Base-by-base conservation (phyloP, 2,797 vertebrate species). In the Anguilla marmorata region DNA sequence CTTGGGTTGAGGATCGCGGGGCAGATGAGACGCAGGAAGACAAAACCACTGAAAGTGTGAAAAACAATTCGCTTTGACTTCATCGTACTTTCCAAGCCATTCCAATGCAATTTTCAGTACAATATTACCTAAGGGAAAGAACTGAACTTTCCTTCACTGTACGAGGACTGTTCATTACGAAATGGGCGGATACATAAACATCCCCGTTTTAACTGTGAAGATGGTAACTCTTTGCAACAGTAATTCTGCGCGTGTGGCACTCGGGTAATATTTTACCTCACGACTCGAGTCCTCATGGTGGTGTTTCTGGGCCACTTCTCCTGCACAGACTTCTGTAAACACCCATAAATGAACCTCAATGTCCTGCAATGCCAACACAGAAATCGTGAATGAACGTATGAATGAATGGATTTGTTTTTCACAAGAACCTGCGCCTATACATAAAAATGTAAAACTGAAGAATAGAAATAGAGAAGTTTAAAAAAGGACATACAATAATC, bases 1-100 rank as follows among this genome's bases (percentile, higher is more conserved):
- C 98, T 96, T 93, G 99, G 99, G 93, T 98, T 99, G 93, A 99
- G 97, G 92, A 99, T 99, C 87, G 99, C 99, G 63, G 99, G 99
- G 91, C 99, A 99, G 93, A 99, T 99, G 92, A 99, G 95, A 90
- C 99, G 96, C 90, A 99, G 96, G 92, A 99, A 99, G 94, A 99
- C 99, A 93, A 99, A 99, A 89, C 99, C 99, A 95, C 99, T 99
- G 92, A 88, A 94, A 76, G 33, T 6, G 45, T 50, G 9, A 30
- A 63, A 83, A 45, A 30, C 27, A 5, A 3, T 52, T 56, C 52
- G 27, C n/a, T n/a, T 41, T 69, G 12, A 33, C 50, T 24, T 45
- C 41, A 5, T 45, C 41, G 37, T 48, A 45, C 19, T 7, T 41
- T 79, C 33, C 33, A 19, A 82, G 2, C 41, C 4, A 21, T 16